Evolutionary conservation across 2,113 vertebrate species (phyloP), one percentile per base, ranked within the genome.

Genomic region (Falco punctatus): DNA sequence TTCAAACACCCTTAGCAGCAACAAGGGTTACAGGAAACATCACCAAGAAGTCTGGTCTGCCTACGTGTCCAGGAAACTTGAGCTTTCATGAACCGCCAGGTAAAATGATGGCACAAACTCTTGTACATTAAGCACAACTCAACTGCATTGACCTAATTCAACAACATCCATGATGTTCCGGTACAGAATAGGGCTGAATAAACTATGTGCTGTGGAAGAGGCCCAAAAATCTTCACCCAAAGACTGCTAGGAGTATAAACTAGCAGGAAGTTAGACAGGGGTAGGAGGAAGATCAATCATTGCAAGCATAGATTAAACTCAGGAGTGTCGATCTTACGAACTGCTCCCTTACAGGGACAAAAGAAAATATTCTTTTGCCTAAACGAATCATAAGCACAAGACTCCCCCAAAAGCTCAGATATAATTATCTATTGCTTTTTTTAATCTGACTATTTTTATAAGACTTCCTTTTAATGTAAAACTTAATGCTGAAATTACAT

Each of bases 271-370:
- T 80, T 55, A 61, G 32, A 58, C 6, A 66, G 38, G 71, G 44
- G 44, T 35, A 61, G 57, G 11, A 82, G 26, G 18, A 94, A 91
- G 51, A 86, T 54, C 33, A 89, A 52, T 57, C 18, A 65, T 1
- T 48, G 55, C 30, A 88, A 62, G 35, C 38, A 72, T 5, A 83
- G 33, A 67, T 57, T 51, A 78, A 21, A 87, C 33, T 71, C 18
- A 23, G 49, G n/a, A 90, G 21, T 21, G 30, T 10, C 59, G 44
- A 52, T 72, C 65, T 91, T 87, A 59, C 5, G 13, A 91, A 84
- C 42, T 0, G 0, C 32, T 89, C 20, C 35, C 48, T 81, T 49
- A 77, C 16, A 75, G 0, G 1, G 46, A 66, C 30, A 28, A 72
- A 88, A 64, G 65, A 73, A 89, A 81, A 62, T 30, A 69, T 20